A percentile compares a stretch with the other conserved stretches of the same genome.
Evolutionary conservation across 1,140 invertebrate species (phyloP).

Genomic region (Drosophila willistoni): DNA sequence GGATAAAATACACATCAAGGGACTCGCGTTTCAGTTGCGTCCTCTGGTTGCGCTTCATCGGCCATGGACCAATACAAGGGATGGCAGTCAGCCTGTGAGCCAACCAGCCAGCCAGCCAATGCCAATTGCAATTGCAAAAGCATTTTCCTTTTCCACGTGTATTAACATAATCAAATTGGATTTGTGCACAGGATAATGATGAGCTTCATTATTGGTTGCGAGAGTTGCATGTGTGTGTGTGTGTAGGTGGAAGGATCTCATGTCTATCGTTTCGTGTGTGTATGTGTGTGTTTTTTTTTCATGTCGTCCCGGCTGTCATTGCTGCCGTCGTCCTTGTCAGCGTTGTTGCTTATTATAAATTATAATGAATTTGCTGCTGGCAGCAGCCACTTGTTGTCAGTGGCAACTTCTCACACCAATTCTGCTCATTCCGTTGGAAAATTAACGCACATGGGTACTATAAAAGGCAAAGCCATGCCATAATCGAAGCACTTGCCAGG

Average conservation of each 20-base stretch:
- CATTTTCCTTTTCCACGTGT: constrained; percentile 80
- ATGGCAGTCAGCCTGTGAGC: not conserved
- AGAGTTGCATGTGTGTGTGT: constrained; percentile 36
- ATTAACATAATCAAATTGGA: constrained; percentile 83
- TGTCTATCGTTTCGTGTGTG: constrained; percentile 13
- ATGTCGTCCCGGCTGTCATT: constrained; percentile 41
- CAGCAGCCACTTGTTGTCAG: constrained; percentile 76
- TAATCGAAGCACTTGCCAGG: constrained; percentile 75
- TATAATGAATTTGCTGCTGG: constrained; percentile 77
- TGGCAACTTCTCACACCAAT: constrained; percentile 46
- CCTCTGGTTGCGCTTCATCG: constrained; percentile 10
- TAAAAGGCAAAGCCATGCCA: constrained; percentile 40
- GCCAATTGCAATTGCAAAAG: constrained; percentile 81
- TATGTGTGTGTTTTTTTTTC: not conserved
- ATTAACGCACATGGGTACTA: constrained; percentile 65
- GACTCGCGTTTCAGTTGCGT: constrained; percentile 19
- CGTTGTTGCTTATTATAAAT: constrained; percentile 80
- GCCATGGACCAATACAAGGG: constrained; percentile 7
- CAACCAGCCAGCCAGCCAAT: constrained; percentile 47
- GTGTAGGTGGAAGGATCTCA: constrained; percentile 17
- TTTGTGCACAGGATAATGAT: constrained; percentile 82
- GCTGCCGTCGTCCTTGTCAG: constrained; percentile 65
- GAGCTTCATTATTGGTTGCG: constrained; percentile 78
- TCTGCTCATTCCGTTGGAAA: constrained; percentile 74
- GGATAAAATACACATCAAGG: constrained; percentile 20